Base-by-base conservation (phyloP, 2,888 invertebrate species). In the Epistrophella euchroma region DNA sequence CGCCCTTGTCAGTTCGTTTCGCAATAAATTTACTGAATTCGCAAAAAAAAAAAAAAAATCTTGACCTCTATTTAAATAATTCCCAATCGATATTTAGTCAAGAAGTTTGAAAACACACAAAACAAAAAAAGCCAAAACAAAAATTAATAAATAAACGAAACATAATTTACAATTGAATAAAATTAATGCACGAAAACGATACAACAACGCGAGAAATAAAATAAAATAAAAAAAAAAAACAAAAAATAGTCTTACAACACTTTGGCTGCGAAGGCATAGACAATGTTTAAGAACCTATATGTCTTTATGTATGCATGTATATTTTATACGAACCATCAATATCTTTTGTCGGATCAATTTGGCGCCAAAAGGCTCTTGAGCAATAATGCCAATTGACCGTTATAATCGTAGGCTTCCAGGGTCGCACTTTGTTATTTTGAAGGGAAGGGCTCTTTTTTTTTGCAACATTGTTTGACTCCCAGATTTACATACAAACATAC, bases 21-120 rank as follows among this genome's bases (percentile, higher is more conserved):
- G 1, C 9, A 66, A 47, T 47, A 47, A 35, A 66, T 35, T 47
- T 66, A 19, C 15, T 32, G 19, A 5, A 19, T 47, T 35, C 47
- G 45, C 47, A 47, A 45, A 64, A 28, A 25, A 25, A 40, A 64
- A 37, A 45, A 11, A 64, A 47, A 66, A 47, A 52, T 68, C 68
- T 68, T 50, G 68, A 68, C 68, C 68, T 68, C 35, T 25, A 52
- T 68, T 60, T 52, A 13, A 55, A 70, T 43, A 43, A 70, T 43
- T 55, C 71, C 43, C 58, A 72, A 72, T 72, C 72, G 58, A 72
- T 72, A 58, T 9, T 7, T 50, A 50, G 47, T 45, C 47, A 56
- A 68, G 47, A 37, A 56, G 43, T 55, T 55, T 17, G 28, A 52
- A 37, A 50, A 37, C n/a, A 50, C 1, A 70, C 32, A 32, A 6